Conservation (phyloP, 2,888 invertebrate species). For the Eremobia ochroleuca region DNA sequence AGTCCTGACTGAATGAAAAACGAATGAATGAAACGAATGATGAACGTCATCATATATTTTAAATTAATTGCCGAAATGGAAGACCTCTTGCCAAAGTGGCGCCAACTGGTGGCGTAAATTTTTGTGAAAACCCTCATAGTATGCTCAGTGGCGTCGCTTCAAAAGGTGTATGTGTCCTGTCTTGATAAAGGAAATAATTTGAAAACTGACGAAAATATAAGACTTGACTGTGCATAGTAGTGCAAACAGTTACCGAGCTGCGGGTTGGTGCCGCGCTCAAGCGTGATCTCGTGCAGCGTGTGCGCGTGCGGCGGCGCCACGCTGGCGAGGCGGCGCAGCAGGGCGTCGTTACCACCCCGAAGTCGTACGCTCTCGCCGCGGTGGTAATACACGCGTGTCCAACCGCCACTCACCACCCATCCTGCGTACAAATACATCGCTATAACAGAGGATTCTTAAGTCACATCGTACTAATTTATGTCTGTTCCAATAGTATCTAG, state of each 20-base stretch:
- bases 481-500: background rate
- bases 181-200: background rate
- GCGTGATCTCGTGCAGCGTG: slow-evolving; percentile 94
- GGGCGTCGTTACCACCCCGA: slow-evolving; percentile 94
- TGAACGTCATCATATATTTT: too few relatives aligned
- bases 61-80: too few relatives aligned
- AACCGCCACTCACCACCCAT: slow-evolving; percentile 90
- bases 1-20: too few relatives aligned
- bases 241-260: slow-evolving; percentile 91
- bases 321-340: slow-evolving; percentile 94
- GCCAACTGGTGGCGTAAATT: too few relatives aligned
- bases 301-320: slow-evolving; percentile 94
- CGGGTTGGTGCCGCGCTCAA: slow-evolving; percentile 95
- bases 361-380: slow-evolving; percentile 98
- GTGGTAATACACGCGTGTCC: slow-evolving; percentile 97
- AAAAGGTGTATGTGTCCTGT: background rate
- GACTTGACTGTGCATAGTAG: background rate
- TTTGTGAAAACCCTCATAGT: too few relatives aligned
- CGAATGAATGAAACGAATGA: too few relatives aligned
- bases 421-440: slow-evolving; percentile 73
- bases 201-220: background rate
- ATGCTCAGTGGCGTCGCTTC: background rate
- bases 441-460: too few relatives aligned
- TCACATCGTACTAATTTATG: background rate
- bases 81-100: too few relatives aligned